Evolutionary conservation across 92 coral and sea anemone genomes (phyloP), one percentile per base, ranked within the genome.

Genomic region (Chrysogorgia sp.): DNA sequence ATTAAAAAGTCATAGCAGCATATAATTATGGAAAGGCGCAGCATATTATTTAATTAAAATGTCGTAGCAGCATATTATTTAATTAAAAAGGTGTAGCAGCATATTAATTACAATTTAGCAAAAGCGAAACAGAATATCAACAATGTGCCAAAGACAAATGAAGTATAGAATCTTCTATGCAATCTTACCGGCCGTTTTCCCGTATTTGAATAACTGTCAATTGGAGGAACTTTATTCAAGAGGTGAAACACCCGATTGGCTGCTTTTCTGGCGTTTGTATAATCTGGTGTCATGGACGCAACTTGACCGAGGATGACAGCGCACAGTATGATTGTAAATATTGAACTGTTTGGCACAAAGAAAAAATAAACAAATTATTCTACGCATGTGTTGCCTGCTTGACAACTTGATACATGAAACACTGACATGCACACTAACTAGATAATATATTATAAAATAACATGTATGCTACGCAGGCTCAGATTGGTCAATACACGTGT

Each of bases 181-280:
- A 7, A 26, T 55, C 96, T 90, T 71, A 93, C 97, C 67, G 96
- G 97, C 59, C 34, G 66, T 34, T 70, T 52, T 24, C 97, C 97
- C 50, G 84, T 71, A 34, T 90, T 88, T 12, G 96, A 93, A 30
- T 87, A 87, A 70, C 93, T 86, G 74, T 93, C 93, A 26, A 93
- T 88, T 14, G 71, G 81, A 5, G 96, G 72, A 8, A 81, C 88
- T 26, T 89, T 93, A 31, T 86, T 93, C 81, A 90, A 82, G 21
- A 93, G 84, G 58, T 86, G 91, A 29, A 93, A 90, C 66, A 93
- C 79, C 26, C 96, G 87, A 53, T 90, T 92, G 31, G 97, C 97
- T 28, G 97, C 97, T 10, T 82, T 67, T 67, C 85, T 93, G 76
- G 97, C 97, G 43, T 93, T 93, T 22, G 75, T 84, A 34, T 90